These are phyloP conservation scores for Cybosia mesomella DNA, from an alignment of 2,888 invertebrate species.

Conservation along the genomic window DNA sequence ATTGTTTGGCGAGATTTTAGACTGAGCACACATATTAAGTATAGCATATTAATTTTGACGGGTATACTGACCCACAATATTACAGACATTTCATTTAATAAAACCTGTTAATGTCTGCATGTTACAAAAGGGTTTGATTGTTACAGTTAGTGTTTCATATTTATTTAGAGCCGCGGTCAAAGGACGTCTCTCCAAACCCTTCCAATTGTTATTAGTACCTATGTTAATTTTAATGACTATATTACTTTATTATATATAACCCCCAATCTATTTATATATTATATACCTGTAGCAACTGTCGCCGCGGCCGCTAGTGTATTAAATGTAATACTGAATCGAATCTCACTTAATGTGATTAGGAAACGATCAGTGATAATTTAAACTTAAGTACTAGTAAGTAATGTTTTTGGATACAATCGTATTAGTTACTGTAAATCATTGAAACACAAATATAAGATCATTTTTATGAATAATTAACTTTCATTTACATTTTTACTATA, in stretches of 20 bases:
- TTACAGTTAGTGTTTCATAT: conserved; percentile 55
- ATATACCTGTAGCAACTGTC: conserved; percentile 40
- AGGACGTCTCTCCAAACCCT: conserved; percentile 39
- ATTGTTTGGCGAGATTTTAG: conserved; percentile 65
- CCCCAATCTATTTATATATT: conserved; percentile 21
- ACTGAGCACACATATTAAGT: conserved; percentile 62
- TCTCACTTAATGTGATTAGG: conserved; percentile 58
- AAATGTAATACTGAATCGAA: conserved; percentile 60
- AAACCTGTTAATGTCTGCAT: conserved; percentile 30
- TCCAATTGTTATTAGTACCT: conserved; percentile 30
- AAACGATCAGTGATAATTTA: conserved; percentile 74
- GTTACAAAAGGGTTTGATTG: conserved; percentile 40
- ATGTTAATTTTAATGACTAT: conserved; percentile 41
- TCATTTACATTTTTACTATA: conserved; percentile 22
- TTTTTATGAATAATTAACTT: conserved; percentile 65
- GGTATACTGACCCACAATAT: conserved; percentile 51
- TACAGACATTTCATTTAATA: conserved; percentile 47
- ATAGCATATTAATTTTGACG: conserved; percentile 52
- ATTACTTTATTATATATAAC: conserved; percentile 42
- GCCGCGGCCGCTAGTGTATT: conserved; percentile 52
- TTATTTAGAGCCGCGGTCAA: conserved; percentile 55
- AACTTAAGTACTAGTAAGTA: conserved; percentile 68
- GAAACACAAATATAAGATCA: conserved; percentile 73
- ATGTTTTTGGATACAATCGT: conserved; percentile 77
- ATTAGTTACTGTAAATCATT: conserved; percentile 73